Base-by-base conservation (phyloP, 1,140 invertebrate species). In the Lordiphosa stackelbergi region DNA sequence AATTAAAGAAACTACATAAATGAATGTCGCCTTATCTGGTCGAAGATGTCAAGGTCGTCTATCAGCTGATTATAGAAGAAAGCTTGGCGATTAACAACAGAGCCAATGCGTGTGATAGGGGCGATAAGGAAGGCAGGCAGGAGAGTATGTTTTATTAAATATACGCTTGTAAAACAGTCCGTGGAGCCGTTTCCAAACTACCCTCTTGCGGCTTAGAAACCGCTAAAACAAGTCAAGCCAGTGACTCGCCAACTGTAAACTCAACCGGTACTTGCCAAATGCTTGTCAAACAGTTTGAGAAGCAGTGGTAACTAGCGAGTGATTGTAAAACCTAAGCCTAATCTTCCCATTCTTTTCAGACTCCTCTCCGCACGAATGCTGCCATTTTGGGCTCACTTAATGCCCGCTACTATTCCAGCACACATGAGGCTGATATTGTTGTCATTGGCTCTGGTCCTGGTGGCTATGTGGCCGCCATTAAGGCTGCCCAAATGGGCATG, bases 391-490 rank as follows among this genome's bases (percentile, higher is more conserved):
- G 88, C 53, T 65, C 89, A 11, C 68, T 90, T 40, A 88, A 88
- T 45, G 69, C 88, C 38, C 89, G 91, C 58, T 86, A 85, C 12
- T 96, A 95, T 88, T 92, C 94, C 2, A 90, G 91, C 47, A 90
- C 91, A 28, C 88, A 93, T 77, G 95, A 97, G 85, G 94, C 94
- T 48, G 98, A 99, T 89, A 73, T 99, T 55, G 97, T 99, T 13
- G 98, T 99, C 3, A 98, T 99, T 88, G 98, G 98, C 19, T 95
- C 96, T 46, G 98, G 98, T 37, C 98, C 98, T 73, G 98, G 98
- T 72, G 98, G 98, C 47, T 99, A 99, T 93, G 98, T 99, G 9
- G 98, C 98, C 59, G 95, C 98, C 9, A 99, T 99, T 61, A 99
- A 99, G 92, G 97, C 98, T 64, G 95, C 98, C 11, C 98, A 99